These are phyloP conservation scores for Styela clava DNA, from an alignment of 23 tunicate genomes.

Conservation along the genomic window DNA sequence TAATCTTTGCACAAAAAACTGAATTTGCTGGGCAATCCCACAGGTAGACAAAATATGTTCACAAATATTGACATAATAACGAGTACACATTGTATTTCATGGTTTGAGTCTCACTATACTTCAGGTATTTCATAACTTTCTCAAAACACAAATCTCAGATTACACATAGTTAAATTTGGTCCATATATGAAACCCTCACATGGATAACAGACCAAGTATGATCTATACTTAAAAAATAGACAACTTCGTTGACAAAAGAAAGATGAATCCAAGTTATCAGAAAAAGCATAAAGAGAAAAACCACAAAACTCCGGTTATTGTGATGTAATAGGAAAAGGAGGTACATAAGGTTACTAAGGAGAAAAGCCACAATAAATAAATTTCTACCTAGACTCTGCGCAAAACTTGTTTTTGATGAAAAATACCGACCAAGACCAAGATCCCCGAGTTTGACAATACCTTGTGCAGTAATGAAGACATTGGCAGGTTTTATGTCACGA, in stretches of 20 bases:
- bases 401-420: slow-evolving; percentile 92
- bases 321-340: too few relatives aligned
- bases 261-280: neutral
- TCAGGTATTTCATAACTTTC: neutral
- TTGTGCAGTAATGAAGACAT: slow-evolving; percentile 95
- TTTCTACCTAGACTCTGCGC: slow-evolving; percentile 96
- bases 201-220: too few relatives aligned
- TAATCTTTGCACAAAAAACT: too few relatives aligned
- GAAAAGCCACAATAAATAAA: too few relatives aligned
- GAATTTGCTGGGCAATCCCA: too few relatives aligned
- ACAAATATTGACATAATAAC: neutral
- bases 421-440: slow-evolving; percentile 83
- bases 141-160: too few relatives aligned
- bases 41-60: neutral
- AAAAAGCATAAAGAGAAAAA: too few relatives aligned
- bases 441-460: slow-evolving; percentile 96
- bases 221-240: too few relatives aligned
- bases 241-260: neutral
- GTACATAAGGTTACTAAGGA: too few relatives aligned
- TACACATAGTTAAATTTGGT: too few relatives aligned
- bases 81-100: neutral
- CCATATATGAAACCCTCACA: too few relatives aligned
- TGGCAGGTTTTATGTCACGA: slow-evolving; percentile 98
- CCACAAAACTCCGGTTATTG: too few relatives aligned
- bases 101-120: neutral